These are phyloP conservation scores for Pseudochaenichthys georgianus DNA, from an alignment of 2,797 vertebrate genomes.

Conservation along the genomic window DNA sequence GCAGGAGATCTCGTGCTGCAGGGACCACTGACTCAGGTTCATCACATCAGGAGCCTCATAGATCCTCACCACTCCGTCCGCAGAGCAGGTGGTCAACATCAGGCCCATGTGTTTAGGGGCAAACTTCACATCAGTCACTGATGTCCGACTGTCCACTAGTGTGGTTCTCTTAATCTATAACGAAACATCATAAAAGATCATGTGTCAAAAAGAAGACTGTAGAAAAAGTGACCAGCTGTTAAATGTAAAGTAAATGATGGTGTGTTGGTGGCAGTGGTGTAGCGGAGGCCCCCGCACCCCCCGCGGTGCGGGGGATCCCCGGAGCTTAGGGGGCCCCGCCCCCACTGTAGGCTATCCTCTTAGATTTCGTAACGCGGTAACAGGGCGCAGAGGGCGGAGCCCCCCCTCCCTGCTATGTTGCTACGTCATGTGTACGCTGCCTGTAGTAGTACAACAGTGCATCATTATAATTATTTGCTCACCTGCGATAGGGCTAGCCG, in stretches of 20 bases:
- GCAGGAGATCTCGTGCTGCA: slow-evolving; percentile 98
- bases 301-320: no score
- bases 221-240: not conserved
- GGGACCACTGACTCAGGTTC: slow-evolving; percentile 98
- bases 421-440: no score
- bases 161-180: slow-evolving; percentile 97
- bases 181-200: slow-evolving; percentile 9
- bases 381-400: no score
- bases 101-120: slow-evolving; percentile 99
- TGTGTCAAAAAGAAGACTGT: not conserved
- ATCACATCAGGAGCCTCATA: slow-evolving; percentile 98
- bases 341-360: no score
- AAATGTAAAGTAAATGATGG: not conserved
- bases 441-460: no score
- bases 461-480: no score
- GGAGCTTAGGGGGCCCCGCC: no score
- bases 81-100: slow-evolving; percentile 97
- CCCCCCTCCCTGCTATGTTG: no score
- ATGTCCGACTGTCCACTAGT: slow-evolving; percentile 97
- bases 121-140: slow-evolving; percentile 98
- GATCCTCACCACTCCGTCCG: slow-evolving; percentile 95
- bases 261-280: not conserved
- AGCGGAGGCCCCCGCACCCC: no score
- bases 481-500: no score
- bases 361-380: no score